Percentiles rank a stretch among this genome's conserved stretches.
Conservation (phyloP, 1,140 invertebrate genomes). For the Drosophila dunni region DNA sequence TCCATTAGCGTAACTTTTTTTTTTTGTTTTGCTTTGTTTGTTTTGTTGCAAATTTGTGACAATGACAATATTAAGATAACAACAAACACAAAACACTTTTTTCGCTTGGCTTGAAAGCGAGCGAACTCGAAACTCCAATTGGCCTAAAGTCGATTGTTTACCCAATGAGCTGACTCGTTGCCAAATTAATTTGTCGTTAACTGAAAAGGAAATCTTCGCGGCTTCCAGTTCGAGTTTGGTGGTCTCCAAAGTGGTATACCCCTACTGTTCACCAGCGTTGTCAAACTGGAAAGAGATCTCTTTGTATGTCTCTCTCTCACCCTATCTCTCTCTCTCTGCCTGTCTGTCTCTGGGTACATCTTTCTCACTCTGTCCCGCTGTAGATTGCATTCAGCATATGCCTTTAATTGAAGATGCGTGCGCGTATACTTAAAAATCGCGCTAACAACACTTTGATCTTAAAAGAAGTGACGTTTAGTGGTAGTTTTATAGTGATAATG, state of each 20-base stretch:
- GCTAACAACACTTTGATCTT: constrained; percentile 84
- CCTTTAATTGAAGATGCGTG: constrained; percentile 84
- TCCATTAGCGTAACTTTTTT: constrained; percentile 83
- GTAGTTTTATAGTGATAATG: constrained; percentile 83
- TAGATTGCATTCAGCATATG: constrained; percentile 56
- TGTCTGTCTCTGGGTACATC: neutral
- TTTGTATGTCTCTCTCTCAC: constrained; percentile 1
- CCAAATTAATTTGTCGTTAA: constrained; percentile 76
- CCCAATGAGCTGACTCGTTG: constrained; percentile 34
- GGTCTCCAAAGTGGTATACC: constrained; percentile 23
- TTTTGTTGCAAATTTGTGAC: constrained; percentile 81
- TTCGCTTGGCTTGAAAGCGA: too few species aligned
- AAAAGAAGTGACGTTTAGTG: constrained; percentile 84
- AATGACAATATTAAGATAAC: constrained; percentile 85
- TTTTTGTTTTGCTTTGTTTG: too few species aligned
- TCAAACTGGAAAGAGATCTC: constrained; percentile 59
- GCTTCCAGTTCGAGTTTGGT: constrained; percentile 36
- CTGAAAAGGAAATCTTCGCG: constrained; percentile 17
- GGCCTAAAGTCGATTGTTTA: constrained; percentile 17
- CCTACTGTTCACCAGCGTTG: constrained; percentile 45
- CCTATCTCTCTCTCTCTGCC: neutral
- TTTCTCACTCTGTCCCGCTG: neutral
- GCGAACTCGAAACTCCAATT: neutral
- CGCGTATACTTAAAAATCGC: constrained; percentile 77
- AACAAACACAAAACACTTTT: constrained; percentile 15